A percentile compares a stretch with the other conserved stretches of the same genome.
These are phyloP conservation scores for Dryococelus australis DNA, from an alignment of 2,888 invertebrate genomes.

Conservation along the genomic window DNA sequence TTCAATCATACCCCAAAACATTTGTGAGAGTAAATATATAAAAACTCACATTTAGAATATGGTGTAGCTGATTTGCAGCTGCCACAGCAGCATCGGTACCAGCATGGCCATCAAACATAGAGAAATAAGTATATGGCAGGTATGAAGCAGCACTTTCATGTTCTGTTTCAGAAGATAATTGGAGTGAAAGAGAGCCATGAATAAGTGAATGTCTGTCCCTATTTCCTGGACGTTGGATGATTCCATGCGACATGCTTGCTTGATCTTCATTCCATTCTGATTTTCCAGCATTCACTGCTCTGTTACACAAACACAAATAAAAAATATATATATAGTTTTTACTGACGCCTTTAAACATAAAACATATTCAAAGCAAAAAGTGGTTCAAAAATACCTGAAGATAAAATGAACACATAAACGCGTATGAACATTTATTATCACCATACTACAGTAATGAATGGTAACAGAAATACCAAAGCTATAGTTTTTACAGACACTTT, in stretches of 20 bases:
- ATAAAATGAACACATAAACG: no score
- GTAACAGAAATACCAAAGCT: no score
- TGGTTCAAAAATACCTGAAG: no score
- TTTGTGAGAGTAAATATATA: background rate
- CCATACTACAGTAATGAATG: no score
- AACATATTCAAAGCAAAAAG: no score
- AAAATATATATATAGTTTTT: no score
- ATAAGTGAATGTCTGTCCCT: slow-evolving; percentile 31
- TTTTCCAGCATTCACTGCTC: slow-evolving; percentile 79
- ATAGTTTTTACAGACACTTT: no score
- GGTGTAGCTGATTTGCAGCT: slow-evolving; percentile 78
- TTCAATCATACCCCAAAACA: no score
- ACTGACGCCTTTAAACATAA: no score
- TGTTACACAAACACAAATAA: slow-evolving; percentile 46
- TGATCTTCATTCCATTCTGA: slow-evolving; percentile 82
- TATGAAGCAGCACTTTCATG: slow-evolving; percentile 45
- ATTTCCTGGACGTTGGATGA: slow-evolving; percentile 49
- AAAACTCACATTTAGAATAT: slow-evolving; percentile 72
- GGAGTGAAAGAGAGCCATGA: background rate
- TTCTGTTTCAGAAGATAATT: slow-evolving; percentile 23
- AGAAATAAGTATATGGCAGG: slow-evolving; percentile 77
- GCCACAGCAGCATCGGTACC: slow-evolving; percentile 81
- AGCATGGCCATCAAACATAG: slow-evolving; percentile 87
- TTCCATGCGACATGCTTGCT: slow-evolving; percentile 59
- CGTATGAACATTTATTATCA: no score